Evolutionary conservation across 2,888 invertebrate genomes (phyloP), one percentile per base, ranked within the genome.

Genomic region (Drosophila formosana): DNA sequence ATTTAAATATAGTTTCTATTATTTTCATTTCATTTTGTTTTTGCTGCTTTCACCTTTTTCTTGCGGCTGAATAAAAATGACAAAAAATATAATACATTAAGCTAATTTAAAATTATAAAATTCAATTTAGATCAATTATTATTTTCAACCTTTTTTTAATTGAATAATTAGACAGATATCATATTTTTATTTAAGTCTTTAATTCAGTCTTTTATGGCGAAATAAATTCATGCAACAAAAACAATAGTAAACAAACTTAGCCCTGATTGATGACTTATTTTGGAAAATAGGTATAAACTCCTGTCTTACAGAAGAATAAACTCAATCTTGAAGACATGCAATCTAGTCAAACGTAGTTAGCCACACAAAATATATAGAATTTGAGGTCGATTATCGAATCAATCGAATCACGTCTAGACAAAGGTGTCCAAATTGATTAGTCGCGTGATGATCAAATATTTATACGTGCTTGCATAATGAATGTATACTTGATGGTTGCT

Each of bases 391-490:
- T 71, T 53, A 53, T 51, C 28, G 47, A 28, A 32, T 37, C 39
- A 58, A 53, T 51, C 28, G 47, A 28, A 32, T 37, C 39, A 58
- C 41, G 43, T 41, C 28, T 25, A 41, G 47, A 50, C 53, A 50
- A 26, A 41, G 25, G 34, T 61, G 52, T 56, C 56, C 9, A 32
- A 56, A 60, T 46, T 62, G 50, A 57, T 58, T 39, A 9, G 60
- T 64, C 30, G 46, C 49, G 30, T 79, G 50, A 23, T 46, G 23
- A 53, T 58, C 57, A 37, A 70, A 66, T 74, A 71, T 76, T 65
- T 53, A 45, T 46, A 25, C 43, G 13, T 61, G 55, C 11, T 43
- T 58, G 28, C 28, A 46, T 55, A 52, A 46, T 39, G 41, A 37
- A 60, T 47, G 50, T 46, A 46, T 11, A 55, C 28, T 63, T 66